These are phyloP conservation scores for Notarius lentiginosus DNA, from an alignment of 2,113 vertebrate species.

Conservation along the genomic window DNA sequence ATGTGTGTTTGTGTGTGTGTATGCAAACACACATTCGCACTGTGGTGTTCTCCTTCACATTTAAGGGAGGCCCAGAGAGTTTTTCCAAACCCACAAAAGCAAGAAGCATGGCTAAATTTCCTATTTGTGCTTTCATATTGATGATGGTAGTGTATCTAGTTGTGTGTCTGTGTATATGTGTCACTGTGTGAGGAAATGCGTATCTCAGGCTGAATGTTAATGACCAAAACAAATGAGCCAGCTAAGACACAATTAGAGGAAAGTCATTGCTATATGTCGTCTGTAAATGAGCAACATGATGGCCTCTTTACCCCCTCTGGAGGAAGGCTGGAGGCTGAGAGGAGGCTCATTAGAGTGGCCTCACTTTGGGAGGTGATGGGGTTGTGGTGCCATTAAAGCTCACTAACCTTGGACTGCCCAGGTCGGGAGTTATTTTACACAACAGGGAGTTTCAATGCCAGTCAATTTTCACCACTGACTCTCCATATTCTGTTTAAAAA, in stretches of 20 bases:
- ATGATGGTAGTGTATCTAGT: neutral
- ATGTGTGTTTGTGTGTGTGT: constrained; percentile 27
- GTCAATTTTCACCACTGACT: neutral
- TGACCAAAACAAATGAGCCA: constrained; percentile 83
- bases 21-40: constrained; percentile 43
- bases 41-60: constrained; percentile 57
- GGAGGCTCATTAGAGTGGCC: constrained; percentile 80
- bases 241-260: constrained; percentile 81
- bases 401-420: constrained; percentile 61
- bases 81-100: constrained; percentile 69
- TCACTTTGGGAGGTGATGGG: constrained; percentile 16
- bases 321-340: constrained; percentile 77
- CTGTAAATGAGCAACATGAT: constrained; percentile 87
- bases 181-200: constrained; percentile 46
- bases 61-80: constrained; percentile 65
- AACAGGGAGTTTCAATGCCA: constrained; percentile 15
- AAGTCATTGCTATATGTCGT: constrained; percentile 81
- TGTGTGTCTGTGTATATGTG: neutral
- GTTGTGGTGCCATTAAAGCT: constrained; percentile 58
- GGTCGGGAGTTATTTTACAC: constrained; percentile 8
- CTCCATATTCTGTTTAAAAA: neutral
- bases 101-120: constrained; percentile 73
- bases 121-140: constrained; percentile 66
- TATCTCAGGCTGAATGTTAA: constrained; percentile 82
- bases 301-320: constrained; percentile 83